Evolutionary conservation across 2,113 vertebrate genomes (phyloP).

Genomic region (Myodes glareolus): DNA sequence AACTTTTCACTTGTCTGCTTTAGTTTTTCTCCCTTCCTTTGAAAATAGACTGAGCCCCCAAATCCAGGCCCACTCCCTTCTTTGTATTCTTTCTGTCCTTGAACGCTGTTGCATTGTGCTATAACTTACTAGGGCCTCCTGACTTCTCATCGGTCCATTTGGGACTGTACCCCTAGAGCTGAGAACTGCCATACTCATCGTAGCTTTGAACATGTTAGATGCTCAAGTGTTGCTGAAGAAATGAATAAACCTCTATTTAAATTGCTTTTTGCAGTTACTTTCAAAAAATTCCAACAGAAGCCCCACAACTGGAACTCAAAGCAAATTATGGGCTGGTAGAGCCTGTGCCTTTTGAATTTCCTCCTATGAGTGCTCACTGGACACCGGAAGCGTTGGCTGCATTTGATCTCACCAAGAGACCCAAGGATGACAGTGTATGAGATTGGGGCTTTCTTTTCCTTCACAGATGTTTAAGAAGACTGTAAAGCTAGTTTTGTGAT

Average conservation of each 20-base stretch:
- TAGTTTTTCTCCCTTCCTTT: neutral
- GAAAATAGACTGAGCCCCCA: neutral
- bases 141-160: neutral
- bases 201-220: neutral
- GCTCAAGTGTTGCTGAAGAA: neutral
- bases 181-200: neutral
- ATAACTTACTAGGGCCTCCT: neutral
- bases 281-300: slow-evolving; percentile 95
- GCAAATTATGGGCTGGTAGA: slow-evolving; percentile 97
- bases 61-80: neutral
- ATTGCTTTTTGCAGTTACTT: slow-evolving; percentile 92
- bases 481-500: neutral
- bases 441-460: neutral
- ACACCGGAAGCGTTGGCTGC: slow-evolving; percentile 92
- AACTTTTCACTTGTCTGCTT: neutral
- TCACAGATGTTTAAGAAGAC: neutral
- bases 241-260: slow-evolving; percentile 52
- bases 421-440: slow-evolving; percentile 95
- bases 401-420: slow-evolving; percentile 96
- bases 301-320: slow-evolving; percentile 96
- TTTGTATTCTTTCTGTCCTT: neutral
- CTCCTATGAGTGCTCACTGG: slow-evolving; percentile 90
- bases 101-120: neutral
- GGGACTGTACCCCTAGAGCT: neutral
- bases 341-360: slow-evolving; percentile 93